These are phyloP conservation scores for Rhinophrynus dorsalis DNA, from an alignment of 2,797 vertebrate species.

Conservation along the genomic window DNA sequence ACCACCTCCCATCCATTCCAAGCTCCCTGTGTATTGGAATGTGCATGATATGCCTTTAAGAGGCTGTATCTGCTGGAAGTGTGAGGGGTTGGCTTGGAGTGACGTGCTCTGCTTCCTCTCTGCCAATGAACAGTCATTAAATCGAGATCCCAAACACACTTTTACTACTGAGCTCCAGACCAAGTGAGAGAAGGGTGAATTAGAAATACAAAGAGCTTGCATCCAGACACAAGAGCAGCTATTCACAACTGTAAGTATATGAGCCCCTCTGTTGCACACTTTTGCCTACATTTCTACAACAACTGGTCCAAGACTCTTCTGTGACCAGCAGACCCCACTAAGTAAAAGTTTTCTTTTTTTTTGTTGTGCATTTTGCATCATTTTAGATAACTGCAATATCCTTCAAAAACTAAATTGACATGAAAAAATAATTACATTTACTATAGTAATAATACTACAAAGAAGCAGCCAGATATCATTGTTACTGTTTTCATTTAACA, in stretches of 20 bases:
- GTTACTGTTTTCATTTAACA: background rate
- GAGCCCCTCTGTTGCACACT: background rate
- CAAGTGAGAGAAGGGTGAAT: background rate
- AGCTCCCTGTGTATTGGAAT: constrained; percentile 47
- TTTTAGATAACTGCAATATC: background rate
- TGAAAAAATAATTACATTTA: too few relatives aligned
- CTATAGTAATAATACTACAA: background rate
- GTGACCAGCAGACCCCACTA: too few relatives aligned
- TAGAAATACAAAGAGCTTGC: constrained; percentile 7
- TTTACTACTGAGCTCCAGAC: constrained; percentile 54
- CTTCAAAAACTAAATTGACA: background rate
- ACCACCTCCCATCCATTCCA: constrained; percentile 15
- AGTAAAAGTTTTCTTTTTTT: too few relatives aligned
- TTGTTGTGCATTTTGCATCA: background rate
- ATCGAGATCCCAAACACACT: constrained; percentile 56
- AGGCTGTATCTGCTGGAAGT: constrained; percentile 59
- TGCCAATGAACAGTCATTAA: constrained; percentile 46
- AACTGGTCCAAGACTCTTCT: too few relatives aligned
- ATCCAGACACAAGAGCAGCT: constrained; percentile 7
- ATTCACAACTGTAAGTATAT: constrained; percentile 53
- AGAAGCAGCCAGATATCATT: background rate
- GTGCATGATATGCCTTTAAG: constrained; percentile 69
- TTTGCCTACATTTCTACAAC: too few relatives aligned
- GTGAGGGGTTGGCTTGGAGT: constrained; percentile 39
- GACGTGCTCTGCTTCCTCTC: constrained; percentile 57